Evolutionary conservation across 2,888 invertebrate genomes (phyloP).

Genomic region (Catocala fraxini): DNA sequence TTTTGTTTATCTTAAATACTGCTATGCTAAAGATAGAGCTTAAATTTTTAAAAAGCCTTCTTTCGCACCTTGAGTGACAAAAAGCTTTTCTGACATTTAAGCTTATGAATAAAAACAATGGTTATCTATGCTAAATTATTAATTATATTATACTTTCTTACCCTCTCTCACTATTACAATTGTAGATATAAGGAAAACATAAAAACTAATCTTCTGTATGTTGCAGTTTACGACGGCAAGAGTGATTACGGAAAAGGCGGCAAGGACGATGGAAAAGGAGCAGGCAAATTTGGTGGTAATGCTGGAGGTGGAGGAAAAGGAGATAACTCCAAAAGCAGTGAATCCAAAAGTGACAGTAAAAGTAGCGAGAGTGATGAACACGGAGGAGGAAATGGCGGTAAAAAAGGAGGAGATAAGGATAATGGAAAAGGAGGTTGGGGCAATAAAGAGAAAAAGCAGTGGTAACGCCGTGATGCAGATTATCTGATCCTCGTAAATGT

Average conservation of each 20-base stretch:
- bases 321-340: conserved; percentile 15
- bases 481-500: too few species aligned
- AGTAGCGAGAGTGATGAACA: conserved; percentile 23
- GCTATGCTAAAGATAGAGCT: too few species aligned
- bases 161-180: too few species aligned
- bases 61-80: too few species aligned
- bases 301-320: conserved; percentile 5
- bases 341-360: conserved; percentile 2
- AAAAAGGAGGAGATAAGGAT: conserved; percentile 13
- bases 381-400: conserved; percentile 15
- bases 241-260: conserved; percentile 5
- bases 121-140: too few species aligned
- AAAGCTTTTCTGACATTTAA: too few species aligned
- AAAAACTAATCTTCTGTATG: neutral
- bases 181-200: too few species aligned
- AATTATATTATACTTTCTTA: too few species aligned
- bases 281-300: neutral
- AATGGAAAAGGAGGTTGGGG: conserved; percentile 13
- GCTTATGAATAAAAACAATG: too few species aligned
- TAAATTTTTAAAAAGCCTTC: too few species aligned
- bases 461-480: too few species aligned
- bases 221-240: neutral
- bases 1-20: too few species aligned
- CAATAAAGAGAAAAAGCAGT: neutral
- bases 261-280: neutral